A percentile compares a stretch with the other conserved stretches of the same genome.
These are phyloP conservation scores for Chaunax sp. DNA, from an alignment of 2,797 vertebrate genomes.

Conservation along the genomic window DNA sequence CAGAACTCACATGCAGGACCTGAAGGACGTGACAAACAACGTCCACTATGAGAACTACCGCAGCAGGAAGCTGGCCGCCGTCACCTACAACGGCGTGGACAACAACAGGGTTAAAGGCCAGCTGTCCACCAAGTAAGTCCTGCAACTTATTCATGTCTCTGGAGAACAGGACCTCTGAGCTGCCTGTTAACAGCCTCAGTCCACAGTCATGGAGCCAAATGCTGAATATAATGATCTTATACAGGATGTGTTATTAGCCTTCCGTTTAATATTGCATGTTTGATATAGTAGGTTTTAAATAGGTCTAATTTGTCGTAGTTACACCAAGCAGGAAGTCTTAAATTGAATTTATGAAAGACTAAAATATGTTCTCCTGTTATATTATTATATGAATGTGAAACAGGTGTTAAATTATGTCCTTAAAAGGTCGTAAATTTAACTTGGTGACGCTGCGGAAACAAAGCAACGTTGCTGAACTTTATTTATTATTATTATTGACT, in stretches of 20 bases:
- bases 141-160: background rate
- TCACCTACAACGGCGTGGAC: constrained; percentile 97
- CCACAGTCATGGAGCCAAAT: too few relatives aligned
- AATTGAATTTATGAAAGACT: too few relatives aligned
- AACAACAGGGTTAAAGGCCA: constrained; percentile 97
- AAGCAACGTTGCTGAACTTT: too few relatives aligned
- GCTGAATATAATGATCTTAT: too few relatives aligned
- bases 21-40: constrained; percentile 99
- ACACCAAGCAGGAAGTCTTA: background rate
- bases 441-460: too few relatives aligned
- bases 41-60: constrained; percentile 99
- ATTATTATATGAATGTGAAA: background rate
- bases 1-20: constrained; percentile 99
- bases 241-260: too few relatives aligned
- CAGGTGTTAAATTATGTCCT: background rate
- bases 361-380: background rate
- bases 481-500: too few relatives aligned
- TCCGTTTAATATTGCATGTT: background rate
- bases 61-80: constrained; percentile 98
- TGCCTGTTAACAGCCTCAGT: background rate
- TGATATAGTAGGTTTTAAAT: too few relatives aligned
- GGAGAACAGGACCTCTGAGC: constrained; percentile 4
- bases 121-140: constrained; percentile 93
- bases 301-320: background rate
- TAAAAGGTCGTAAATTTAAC: background rate